Conservation (phyloP, 2,888 invertebrate genomes). For the Acleris laterana region DNA sequence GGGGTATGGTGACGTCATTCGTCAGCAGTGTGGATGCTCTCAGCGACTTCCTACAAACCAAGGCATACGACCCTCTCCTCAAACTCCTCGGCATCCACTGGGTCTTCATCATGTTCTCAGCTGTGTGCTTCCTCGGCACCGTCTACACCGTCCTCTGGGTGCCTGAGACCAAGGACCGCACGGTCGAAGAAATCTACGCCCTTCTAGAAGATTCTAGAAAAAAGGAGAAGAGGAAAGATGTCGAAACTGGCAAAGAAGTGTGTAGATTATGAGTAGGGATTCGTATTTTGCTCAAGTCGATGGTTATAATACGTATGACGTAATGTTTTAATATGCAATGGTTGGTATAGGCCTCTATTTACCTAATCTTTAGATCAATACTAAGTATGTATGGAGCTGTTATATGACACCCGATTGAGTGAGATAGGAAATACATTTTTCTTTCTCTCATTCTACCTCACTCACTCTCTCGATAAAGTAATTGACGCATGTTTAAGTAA, state of each 20-base stretch:
- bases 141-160: conserved; percentile 75
- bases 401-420: too few relatives aligned
- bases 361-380: too few relatives aligned
- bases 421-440: too few relatives aligned
- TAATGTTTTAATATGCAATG: conserved; percentile 25
- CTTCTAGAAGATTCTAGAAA: conserved; percentile 66
- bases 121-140: conserved; percentile 74
- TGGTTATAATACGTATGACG: conserved; percentile 28
- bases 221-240: conserved; percentile 72
- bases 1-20: conserved; percentile 77
- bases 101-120: conserved; percentile 77
- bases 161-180: conserved; percentile 75
- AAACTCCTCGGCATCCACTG: conserved; percentile 77
- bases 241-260: conserved; percentile 62
- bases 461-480: too few relatives aligned
- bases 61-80: conserved; percentile 74
- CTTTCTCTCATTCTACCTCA: too few relatives aligned
- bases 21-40: conserved; percentile 73
- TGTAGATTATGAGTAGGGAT: conserved; percentile 62
- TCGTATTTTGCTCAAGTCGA: conserved; percentile 24
- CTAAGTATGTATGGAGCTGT: too few relatives aligned
- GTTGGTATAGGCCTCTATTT: too few relatives aligned
- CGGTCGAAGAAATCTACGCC: conserved; percentile 74
- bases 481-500: too few relatives aligned
- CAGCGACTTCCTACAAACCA: conserved; percentile 77